Conservation (phyloP, 2,113 vertebrate genomes). For the Argyrosomus japonicus region DNA sequence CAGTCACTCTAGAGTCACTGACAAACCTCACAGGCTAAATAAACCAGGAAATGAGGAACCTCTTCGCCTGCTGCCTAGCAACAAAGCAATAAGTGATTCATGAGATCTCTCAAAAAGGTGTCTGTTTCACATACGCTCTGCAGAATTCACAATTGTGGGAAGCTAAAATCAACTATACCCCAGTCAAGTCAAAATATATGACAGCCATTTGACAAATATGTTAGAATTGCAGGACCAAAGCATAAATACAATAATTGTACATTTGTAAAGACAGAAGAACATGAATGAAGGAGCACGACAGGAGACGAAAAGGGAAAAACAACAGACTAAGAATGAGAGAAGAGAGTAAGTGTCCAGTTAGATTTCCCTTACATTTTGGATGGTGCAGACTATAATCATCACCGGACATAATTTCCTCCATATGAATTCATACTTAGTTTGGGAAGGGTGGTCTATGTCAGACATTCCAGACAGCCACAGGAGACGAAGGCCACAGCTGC, state of each 20-base stretch:
- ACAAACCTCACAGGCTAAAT: conserved; percentile 30
- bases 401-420: conserved; percentile 34
- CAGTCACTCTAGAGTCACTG: conserved; percentile 24
- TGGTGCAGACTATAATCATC: conserved; percentile 19
- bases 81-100: conserved; percentile 68
- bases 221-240: conserved; percentile 10
- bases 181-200: not conserved
- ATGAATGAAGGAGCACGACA: not conserved
- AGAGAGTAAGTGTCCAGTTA: not conserved
- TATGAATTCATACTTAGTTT: conserved; percentile 55
- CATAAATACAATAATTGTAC: not conserved
- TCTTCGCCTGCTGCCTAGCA: conserved; percentile 77
- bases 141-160: conserved; percentile 17
- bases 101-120: conserved; percentile 52
- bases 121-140: conserved; percentile 24
- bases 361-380: conserved; percentile 29
- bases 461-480: conserved; percentile 66
- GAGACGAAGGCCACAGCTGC: conserved; percentile 77
- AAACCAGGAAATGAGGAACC: conserved; percentile 49
- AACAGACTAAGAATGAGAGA: conserved; percentile 5
- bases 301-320: conserved; percentile 3
- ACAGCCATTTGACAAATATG: not conserved
- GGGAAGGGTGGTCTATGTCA: conserved; percentile 42
- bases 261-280: conserved; percentile 9
- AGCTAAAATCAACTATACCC: not conserved